Evolutionary conservation across 2,113 vertebrate genomes (phyloP).

Genomic region (Pedetes capensis): DNA sequence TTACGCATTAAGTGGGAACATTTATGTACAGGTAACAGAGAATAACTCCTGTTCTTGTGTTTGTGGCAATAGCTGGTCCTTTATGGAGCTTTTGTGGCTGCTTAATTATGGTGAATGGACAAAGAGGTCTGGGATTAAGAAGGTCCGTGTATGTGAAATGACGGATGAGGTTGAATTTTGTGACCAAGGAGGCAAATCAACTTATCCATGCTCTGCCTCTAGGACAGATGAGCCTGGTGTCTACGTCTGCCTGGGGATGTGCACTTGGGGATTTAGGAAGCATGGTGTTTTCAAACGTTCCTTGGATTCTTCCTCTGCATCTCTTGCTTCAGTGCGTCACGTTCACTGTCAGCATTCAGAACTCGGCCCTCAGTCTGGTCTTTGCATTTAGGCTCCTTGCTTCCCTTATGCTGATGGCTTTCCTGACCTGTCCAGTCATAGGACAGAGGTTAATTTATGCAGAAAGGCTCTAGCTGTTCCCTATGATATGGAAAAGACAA

Average conservation of each 20-base stretch:
- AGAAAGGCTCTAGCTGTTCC: neutral
- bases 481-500: neutral
- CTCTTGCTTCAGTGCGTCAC: neutral
- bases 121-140: neutral
- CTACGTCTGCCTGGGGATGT: neutral
- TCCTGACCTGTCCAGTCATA: neutral
- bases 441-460: neutral
- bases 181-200: neutral
- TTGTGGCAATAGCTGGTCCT: conserved; percentile 33
- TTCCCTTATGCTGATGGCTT: neutral
- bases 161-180: neutral
- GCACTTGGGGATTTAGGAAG: neutral
- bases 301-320: neutral
- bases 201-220: neutral
- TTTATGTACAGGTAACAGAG: conserved; percentile 64
- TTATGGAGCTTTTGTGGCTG: conserved; percentile 5
- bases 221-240: neutral
- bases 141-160: neutral
- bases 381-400: neutral
- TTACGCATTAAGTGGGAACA: conserved; percentile 55
- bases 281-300: neutral
- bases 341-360: neutral
- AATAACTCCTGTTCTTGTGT: conserved; percentile 45
- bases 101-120: conserved; percentile 46
- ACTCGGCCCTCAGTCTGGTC: neutral